Evolutionary conservation across 2,888 invertebrate genomes (phyloP), one percentile per base, ranked within the genome.

Genomic region (Ormyrus pomaceus): DNA sequence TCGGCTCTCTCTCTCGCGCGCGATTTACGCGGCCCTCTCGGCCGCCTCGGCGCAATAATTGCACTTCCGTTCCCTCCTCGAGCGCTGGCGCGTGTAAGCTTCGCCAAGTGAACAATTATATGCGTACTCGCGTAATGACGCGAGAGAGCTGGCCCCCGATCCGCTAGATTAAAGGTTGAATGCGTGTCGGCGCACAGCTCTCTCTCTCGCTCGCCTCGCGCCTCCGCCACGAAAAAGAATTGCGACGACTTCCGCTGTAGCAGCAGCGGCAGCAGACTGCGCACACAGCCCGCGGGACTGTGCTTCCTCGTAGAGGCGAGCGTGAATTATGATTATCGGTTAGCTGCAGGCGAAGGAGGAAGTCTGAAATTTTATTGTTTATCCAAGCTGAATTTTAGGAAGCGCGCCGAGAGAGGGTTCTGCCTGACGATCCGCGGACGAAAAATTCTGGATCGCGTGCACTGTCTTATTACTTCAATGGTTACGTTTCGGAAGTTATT

Each of bases 121-220:
- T 56, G 55, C 58, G 66, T 58, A 59, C 62, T n/a, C 11, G 58
- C 50, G 50, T 75, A 59, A 75, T 75, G 75, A 75, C 59, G 59
- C 64, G 59, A 9, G n/a, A 45, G 64, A 4, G 48, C 34, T 13
- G 8, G 72, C 11, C 19, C 11, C 9, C 51, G 53, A 61, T 75
- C 11, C 59, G 59, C 13, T 50, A 61, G 75, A 68, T 75, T 68
- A 75, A 75, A 68, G 73, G 45, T 34, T 69, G 50, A 51, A 19
- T 48, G 55, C 55, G 13, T 48, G n/a, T 64, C 13, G 5, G 51
- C 19, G 51, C 34, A 0, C 0, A 19, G 19, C 19, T 19, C 19
- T 19, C 19, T 19, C 34, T 34, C 34, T 34, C 34, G 3, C 34
- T 3, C 34, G 0, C 34, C 34, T 34, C 34, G 34, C 34, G 34